Conservation (phyloP, 2,888 invertebrate species). For the Rambutsinella grinnellia region DNA sequence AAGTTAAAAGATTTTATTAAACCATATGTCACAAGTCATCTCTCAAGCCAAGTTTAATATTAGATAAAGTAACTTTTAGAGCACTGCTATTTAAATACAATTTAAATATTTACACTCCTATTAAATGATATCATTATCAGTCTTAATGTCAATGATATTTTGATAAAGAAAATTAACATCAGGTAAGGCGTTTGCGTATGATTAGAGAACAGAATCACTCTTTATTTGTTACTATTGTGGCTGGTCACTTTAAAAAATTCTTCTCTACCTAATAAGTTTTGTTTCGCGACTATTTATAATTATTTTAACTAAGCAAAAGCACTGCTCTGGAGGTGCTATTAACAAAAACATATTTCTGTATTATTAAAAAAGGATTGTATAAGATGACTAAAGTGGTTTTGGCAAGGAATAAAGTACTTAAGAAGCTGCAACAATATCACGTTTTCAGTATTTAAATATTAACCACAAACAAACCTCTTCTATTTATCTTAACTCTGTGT, state of each 20-base stretch:
- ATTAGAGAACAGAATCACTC: background rate
- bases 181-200: background rate
- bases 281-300: no score
- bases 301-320: slow-evolving; percentile 16
- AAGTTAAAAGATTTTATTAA: background rate
- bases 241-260: background rate
- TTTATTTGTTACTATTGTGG: background rate
- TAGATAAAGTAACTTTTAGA: no score
- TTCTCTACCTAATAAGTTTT: background rate
- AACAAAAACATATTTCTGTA: background rate
- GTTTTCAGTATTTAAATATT: background rate
- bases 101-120: no score
- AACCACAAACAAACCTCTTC: background rate
- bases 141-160: background rate
- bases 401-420: background rate
- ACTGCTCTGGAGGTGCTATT: slow-evolving; percentile 46
- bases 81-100: no score
- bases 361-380: background rate
- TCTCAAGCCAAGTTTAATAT: no score
- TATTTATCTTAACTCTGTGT: background rate
- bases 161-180: background rate
- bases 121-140: background rate
- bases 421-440: background rate
- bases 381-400: background rate
- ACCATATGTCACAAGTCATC: no score